Evolutionary conservation across 2,888 invertebrate genomes (phyloP), one percentile per base, ranked within the genome.

Genomic region (Meloe dianella): DNA sequence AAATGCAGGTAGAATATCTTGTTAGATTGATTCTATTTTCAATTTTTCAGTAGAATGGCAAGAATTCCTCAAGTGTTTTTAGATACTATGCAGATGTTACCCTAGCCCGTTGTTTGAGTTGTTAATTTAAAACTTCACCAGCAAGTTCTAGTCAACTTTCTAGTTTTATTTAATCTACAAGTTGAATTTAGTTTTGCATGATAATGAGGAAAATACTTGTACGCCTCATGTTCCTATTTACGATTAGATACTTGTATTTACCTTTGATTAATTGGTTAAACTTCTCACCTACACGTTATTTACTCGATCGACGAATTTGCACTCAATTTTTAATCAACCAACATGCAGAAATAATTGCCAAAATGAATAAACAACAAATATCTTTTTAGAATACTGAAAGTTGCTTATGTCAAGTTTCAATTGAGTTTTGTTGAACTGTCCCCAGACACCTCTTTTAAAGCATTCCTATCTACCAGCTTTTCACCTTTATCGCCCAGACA

Each of bases 101-200:
- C 54, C 9, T n/a, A 51, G 57, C 32, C 54, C 12, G 56, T 57
- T 69, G 59, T 63, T 68, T 68, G 68, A 68, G 65, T 65, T 65
- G 68, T 64, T 69, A 66, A 66, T 69, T 69, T 66, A 54, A 64
- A 66, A 66, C 61, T 60, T 66, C 32, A 59, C 61, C 20, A 35
- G 61, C 59, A 63, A 66, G 57, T 60, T 68, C 54, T 35, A 57
- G 64, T 51, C 59, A 68, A 67, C 67, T 67, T 67, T 41, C 51
- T 66, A 64, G 66, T 69, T 69, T 69, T 69, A 69, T 69, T 69
- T 66, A 69, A 69, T 67, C 62, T 63, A 38, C 63, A 67, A 69
- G 67, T 69, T 67, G 61, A 67, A 67, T 69, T 63, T 67, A 69
- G 66, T 69, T 69, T 67, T 66, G 66, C 67, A 67, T 69, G 65